Evolutionary conservation across 2,797 vertebrate species (phyloP).

Genomic region (Lateolabrax maculatus): DNA sequence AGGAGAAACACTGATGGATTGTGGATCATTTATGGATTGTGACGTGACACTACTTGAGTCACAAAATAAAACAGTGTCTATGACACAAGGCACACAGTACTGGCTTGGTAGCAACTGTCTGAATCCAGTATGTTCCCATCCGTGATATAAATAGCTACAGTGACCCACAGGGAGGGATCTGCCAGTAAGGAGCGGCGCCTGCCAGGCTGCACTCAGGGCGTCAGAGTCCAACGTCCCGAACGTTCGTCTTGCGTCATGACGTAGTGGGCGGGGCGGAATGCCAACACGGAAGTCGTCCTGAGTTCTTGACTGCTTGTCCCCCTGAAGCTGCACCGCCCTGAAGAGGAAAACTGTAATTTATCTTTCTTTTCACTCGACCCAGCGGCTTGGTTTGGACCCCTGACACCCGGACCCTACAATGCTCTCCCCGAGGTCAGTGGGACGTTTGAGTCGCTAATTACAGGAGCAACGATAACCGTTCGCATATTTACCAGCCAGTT

Average conservation of each 20-base stretch:
- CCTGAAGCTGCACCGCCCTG: not conserved
- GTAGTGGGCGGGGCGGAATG: slow-evolving; percentile 3
- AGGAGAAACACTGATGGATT: too few relatives aligned
- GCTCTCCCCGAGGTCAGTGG: slow-evolving; percentile 77
- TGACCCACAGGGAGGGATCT: too few relatives aligned
- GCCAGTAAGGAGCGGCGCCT: not conserved
- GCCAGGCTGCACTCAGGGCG: not conserved
- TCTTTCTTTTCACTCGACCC: fast-evolving
- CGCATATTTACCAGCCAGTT: not conserved
- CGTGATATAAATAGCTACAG: too few relatives aligned
- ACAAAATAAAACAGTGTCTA: too few relatives aligned
- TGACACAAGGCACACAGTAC: too few relatives aligned
- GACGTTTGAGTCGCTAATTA: not conserved
- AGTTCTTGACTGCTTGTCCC: not conserved
- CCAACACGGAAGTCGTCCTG: slow-evolving; percentile 32
- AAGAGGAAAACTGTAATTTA: not conserved
- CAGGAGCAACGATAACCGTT: not conserved
- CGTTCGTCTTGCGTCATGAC: slow-evolving; percentile 14
- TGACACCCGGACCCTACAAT: slow-evolving; percentile 39
- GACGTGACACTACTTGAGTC: too few relatives aligned
- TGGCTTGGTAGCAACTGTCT: too few relatives aligned
- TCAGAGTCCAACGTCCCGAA: fast-evolving
- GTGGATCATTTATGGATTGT: too few relatives aligned
- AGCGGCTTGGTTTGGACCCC: not conserved
- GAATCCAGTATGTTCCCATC: too few relatives aligned